Conservation (phyloP, 1,140 invertebrate species). For the Drosophila kohkoa region DNA sequence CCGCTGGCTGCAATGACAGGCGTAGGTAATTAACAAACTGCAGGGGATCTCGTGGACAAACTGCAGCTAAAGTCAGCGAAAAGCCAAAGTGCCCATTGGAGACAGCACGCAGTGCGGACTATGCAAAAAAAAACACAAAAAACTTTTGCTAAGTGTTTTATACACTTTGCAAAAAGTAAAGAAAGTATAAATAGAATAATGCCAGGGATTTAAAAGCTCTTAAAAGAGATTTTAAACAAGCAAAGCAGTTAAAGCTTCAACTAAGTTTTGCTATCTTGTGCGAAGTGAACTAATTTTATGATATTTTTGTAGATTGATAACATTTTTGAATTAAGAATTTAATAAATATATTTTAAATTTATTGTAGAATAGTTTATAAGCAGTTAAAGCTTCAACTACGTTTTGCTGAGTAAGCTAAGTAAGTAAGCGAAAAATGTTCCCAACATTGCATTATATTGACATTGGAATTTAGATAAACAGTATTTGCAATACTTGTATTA, state of each 20-base stretch:
- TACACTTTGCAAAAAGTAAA: slow-evolving; percentile 7
- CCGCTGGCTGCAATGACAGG: slow-evolving; percentile 29
- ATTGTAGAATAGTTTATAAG: too few species aligned
- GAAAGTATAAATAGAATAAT: not conserved
- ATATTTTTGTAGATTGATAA: too few species aligned
- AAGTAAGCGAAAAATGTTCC: too few species aligned
- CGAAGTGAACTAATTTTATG: too few species aligned
- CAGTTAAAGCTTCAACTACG: too few species aligned
- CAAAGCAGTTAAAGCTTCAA: not conserved
- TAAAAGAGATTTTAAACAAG: not conserved
- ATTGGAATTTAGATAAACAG: too few species aligned
- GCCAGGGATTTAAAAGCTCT: not conserved
- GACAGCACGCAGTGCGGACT: slow-evolving; percentile 1
- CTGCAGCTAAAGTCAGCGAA: slow-evolving; percentile 2
- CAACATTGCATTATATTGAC: too few species aligned
- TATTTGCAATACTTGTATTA: too few species aligned
- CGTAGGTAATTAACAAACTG: slow-evolving; percentile 73
- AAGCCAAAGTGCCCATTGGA: slow-evolving; percentile 10
- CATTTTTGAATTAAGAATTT: too few species aligned
- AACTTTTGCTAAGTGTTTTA: slow-evolving; percentile 38
- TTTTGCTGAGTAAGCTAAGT: too few species aligned
- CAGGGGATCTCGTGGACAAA: slow-evolving; percentile 17
- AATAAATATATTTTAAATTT: too few species aligned
- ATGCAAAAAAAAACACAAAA: not conserved
- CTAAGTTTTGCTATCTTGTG: not conserved